Evolutionary conservation across 2,888 invertebrate species (phyloP), one percentile per base, ranked within the genome.

Genomic region (Ochropleura leucogaster): DNA sequence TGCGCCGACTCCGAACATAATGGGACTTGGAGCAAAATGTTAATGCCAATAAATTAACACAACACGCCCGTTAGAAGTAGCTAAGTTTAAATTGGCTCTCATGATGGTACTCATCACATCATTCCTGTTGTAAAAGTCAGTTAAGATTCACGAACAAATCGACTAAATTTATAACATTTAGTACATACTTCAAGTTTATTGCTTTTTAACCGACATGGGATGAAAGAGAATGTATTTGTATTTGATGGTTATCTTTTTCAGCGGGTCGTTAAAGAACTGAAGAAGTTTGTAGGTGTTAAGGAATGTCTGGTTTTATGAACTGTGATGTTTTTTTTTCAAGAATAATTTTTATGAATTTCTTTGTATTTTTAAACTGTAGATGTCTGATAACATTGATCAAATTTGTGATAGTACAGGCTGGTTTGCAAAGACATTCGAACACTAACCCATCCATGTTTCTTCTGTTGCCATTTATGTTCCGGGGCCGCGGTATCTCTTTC

Each of bases 81-180:
- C 5, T 40, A 40, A 59, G 18, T 18, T 6, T 59, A 59, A 60
- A 44, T 62, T 44, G 44, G 7, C 44, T 12, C 4, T 20, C 12
- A 12, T 1, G 62, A 62, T 44, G 4, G 62, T 44, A 62, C 62
- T 44, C 57, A 68, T 79, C 72, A 62, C 83, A 51, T n/a, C 83
- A 51, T n/a, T 49, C 10, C 12, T 12, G 68, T 65, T 68, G 79
- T 81, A 79, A 81, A 81, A 70, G 83, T 81, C 83, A 18, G 42
- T 51, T 64, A 16, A 74, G 74, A 81, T 81, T 81, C 55, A 79
- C 44, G 49, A 46, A 16, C 53, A 49, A 42, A 62, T n/a, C 51
- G 1, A 16, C 49, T 72, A 49, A 71, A 40, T 30, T 30, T 30
- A 30, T 30, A 68, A 77, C 53, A 60, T 68, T 12, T 44, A 42